Percentiles rank a stretch among this genome's conserved stretches.
Evolutionary conservation across 1,140 invertebrate species (phyloP).

Genomic region (Pseudomyrmex dendroicus): DNA sequence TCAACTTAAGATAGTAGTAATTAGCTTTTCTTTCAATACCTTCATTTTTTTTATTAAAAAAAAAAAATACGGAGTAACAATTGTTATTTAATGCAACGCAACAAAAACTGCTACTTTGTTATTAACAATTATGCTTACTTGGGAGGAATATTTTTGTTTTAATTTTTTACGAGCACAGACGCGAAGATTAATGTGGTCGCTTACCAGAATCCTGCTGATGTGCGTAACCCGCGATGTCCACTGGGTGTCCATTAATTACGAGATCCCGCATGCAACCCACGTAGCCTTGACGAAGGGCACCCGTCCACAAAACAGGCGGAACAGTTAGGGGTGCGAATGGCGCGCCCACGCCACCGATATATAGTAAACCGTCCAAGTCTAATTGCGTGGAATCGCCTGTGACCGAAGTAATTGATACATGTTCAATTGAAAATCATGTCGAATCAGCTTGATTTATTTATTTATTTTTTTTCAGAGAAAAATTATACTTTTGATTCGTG

Average conservation of each 20-base stretch:
- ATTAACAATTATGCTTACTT: not conserved
- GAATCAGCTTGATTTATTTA: not conserved
- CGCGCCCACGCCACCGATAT: conserved; percentile 94
- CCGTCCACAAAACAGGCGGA: conserved; percentile 96
- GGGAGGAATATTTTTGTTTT: not conserved
- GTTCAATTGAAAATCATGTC: not conserved
- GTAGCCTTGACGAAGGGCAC: conserved; percentile 94
- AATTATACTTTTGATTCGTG: not conserved
- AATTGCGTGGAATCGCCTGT: conserved; percentile 93
- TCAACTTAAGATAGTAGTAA: no score
- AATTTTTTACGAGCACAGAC: not conserved
- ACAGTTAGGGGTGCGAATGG: conserved; percentile 90
- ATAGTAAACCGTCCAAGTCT: conserved; percentile 95
- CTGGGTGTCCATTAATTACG: conserved; percentile 95
- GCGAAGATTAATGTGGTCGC: conserved; percentile 28
- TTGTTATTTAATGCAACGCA: no score
- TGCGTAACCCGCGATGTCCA: conserved; percentile 96
- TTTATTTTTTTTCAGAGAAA: not conserved
- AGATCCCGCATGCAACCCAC: conserved; percentile 98
- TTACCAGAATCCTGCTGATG: conserved; percentile 95
- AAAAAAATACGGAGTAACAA: no score
- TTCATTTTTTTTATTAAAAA: no score
- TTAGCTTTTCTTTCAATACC: no score
- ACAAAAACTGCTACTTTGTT: not conserved
- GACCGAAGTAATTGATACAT: conserved; percentile 70